These are phyloP conservation scores for Acronicta leporina DNA, from an alignment of 2,888 invertebrate species.

Conservation along the genomic window DNA sequence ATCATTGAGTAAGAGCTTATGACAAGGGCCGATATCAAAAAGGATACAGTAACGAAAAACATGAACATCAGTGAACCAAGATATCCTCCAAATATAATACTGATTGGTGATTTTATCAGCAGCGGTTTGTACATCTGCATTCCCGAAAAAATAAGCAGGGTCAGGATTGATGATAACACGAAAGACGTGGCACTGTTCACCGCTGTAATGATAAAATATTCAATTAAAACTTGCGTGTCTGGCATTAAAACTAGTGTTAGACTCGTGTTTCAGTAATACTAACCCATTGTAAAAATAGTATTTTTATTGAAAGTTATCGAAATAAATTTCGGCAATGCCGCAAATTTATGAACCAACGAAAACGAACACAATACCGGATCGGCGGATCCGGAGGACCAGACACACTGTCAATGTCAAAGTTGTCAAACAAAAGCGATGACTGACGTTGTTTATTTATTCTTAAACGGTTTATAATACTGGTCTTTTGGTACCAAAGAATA, in stretches of 20 bases:
- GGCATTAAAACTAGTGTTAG: not conserved
- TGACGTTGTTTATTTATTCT: no score
- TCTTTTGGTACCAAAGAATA: no score
- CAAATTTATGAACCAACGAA: slow-evolving; percentile 6
- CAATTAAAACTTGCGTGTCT: slow-evolving; percentile 17
- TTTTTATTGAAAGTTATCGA: not conserved
- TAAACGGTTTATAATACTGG: no score
- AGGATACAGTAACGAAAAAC: slow-evolving; percentile 94
- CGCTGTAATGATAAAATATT: slow-evolving; percentile 85
- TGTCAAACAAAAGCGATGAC: no score
- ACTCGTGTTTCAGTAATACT: slow-evolving; percentile 31
- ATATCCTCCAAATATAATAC: slow-evolving; percentile 96
- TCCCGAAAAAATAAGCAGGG: slow-evolving; percentile 95
- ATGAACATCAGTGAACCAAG: slow-evolving; percentile 96
- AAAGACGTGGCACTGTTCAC: slow-evolving; percentile 93
- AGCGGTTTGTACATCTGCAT: slow-evolving; percentile 97
- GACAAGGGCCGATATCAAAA: slow-evolving; percentile 60
- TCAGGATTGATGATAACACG: slow-evolving; percentile 93
- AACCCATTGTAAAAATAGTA: slow-evolving; percentile 49
- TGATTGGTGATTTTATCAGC: slow-evolving; percentile 93
- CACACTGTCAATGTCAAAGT: no score
- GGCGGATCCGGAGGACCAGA: no score
- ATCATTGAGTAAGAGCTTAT: no score
- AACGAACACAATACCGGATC: no score
- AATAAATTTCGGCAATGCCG: slow-evolving; percentile 31